phyloP scores from a whole-genome alignment of 1,140 invertebrate species.

The Listronotus oregonensis region DNA sequence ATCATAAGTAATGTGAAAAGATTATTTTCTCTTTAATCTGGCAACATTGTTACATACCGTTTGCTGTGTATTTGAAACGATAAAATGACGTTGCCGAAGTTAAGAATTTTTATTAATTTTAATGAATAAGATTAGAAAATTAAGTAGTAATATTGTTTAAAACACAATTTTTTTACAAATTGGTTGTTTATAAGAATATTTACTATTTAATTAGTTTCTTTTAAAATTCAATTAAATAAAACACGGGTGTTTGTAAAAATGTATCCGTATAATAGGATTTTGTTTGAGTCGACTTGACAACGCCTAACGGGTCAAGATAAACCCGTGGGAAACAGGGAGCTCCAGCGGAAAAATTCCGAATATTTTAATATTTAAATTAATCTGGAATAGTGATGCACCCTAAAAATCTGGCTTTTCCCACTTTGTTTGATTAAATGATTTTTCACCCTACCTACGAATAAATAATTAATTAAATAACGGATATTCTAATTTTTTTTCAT shows the following conservation, averaged over 20 bases:
- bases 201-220: no score
- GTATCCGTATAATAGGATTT: no score
- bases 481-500: conserved; percentile 13
- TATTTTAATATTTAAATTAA: conserved; percentile 34
- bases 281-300: conserved; percentile 10
- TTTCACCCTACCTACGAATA: conserved; percentile 12
- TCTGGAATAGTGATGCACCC: conserved; percentile 8
- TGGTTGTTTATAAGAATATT: no score
- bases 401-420: not conserved
- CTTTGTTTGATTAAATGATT: conserved; percentile 14
- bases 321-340: conserved; percentile 27
- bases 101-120: not conserved
- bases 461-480: conserved; percentile 22
- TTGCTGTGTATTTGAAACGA: not conserved
- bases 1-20: not conserved
- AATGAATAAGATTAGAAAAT: no score
- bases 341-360: conserved; percentile 26
- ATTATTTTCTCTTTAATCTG: conserved; percentile 3
- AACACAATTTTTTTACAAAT: no score
- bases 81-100: not conserved
- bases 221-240: no score
- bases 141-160: no score
- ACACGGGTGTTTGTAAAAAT: no score
- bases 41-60: not conserved
- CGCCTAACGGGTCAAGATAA: conserved; percentile 12